Percentiles rank a stretch among this genome's conserved stretches.
Evolutionary conservation across 2,888 invertebrate genomes (phyloP).

Genomic region (Emmelina monodactyla): DNA sequence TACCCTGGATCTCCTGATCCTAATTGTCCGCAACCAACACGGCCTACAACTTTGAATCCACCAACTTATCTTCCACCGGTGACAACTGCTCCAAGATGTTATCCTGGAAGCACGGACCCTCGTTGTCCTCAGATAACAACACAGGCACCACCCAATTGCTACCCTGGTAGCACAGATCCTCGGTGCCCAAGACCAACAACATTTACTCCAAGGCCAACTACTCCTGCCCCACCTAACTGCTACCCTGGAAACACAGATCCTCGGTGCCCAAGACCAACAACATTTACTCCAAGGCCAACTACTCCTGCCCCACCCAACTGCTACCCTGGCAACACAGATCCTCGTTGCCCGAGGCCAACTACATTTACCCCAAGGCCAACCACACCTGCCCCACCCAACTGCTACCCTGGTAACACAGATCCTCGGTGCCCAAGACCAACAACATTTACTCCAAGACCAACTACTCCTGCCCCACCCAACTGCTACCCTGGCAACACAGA

Average conservation of each 20-base stretch:
- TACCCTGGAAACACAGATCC: conserved; percentile 31
- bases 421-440: conserved; percentile 19
- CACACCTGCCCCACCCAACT: conserved; percentile 12
- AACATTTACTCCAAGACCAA: conserved; percentile 17
- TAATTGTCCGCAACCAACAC: conserved; percentile 25
- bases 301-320: conserved; percentile 19
- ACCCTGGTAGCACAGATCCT: conserved; percentile 20
- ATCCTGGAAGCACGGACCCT: conserved; percentile 22
- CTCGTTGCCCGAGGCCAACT: conserved; percentile 20
- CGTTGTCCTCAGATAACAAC: conserved; percentile 23
- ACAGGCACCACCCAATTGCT: conserved; percentile 14
- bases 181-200: conserved; percentile 23
- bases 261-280: conserved; percentile 20
- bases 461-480: conserved; percentile 12
- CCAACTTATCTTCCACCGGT: conserved; percentile 28
- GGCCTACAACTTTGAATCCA: conserved; percentile 16
- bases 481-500: conserved; percentile 18
- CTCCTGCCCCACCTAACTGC: conserved; percentile 17
- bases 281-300: conserved; percentile 21
- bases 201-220: conserved; percentile 17
- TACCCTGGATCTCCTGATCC: conserved; percentile 28
- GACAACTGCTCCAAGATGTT: conserved; percentile 22
- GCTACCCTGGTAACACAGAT: conserved; percentile 21
- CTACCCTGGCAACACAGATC: conserved; percentile 27
- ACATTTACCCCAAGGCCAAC: conserved; percentile 7